Evolutionary conservation across 1,140 invertebrate genomes (phyloP).

Genomic region (Lucilia sericata): DNA sequence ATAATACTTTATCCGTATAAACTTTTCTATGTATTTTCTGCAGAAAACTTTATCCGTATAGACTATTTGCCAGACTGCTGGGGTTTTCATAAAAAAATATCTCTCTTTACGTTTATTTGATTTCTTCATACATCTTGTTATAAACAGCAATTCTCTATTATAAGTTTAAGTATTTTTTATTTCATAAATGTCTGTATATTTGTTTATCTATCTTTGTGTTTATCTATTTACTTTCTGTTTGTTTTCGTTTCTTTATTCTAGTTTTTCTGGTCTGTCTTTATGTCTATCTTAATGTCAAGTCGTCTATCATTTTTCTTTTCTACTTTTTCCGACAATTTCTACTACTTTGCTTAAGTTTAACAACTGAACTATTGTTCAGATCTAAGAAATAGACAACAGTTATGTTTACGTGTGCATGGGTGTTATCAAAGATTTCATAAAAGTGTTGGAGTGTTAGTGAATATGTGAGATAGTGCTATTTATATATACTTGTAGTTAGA

Average conservation of each 20-base stretch:
- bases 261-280: background rate
- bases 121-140: no score
- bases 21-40: no score
- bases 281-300: constrained; percentile 32
- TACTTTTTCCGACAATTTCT: background rate
- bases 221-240: background rate
- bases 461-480: background rate
- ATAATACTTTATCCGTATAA: no score
- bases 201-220: background rate
- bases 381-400: background rate
- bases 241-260: background rate
- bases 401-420: no score
- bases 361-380: background rate
- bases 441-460: background rate
- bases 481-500: background rate
- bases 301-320: constrained; percentile 32
- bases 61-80: no score
- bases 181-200: background rate
- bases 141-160: no score
- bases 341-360: background rate
- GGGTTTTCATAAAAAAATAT: no score
- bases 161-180: background rate
- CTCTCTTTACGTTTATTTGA: no score
- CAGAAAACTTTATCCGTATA: no score
- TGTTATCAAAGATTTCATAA: background rate